Base-by-base conservation (phyloP, 2,888 invertebrate species). In the Parelbella ahira region DNA sequence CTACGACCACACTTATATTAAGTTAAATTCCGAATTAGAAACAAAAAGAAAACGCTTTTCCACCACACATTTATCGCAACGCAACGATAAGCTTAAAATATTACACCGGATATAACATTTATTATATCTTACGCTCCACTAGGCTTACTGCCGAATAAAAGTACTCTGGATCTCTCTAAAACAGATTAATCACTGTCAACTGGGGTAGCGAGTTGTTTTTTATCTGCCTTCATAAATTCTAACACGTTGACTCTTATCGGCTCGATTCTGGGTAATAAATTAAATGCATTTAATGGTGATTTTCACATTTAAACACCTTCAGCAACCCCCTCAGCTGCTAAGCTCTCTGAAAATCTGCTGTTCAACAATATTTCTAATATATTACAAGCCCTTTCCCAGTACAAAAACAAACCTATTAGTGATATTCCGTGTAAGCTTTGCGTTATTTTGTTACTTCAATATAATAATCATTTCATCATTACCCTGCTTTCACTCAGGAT, bases 71-170 rank as follows among this genome's bases (percentile, higher is more conserved):
- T 27, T 33, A 20, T 25, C 32, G 33, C 15, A 10, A 20, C 20
- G 29, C 9, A 23, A 21, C 29, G 30, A 39, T 39, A 32, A 32
- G 32, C 32, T 8, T 32, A 32, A 39, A 39, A 39, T 39, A 39
- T 39, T 32, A 39, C 39, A 12, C n/a, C 8, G 33, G 25, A 12
- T 39, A n/a, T 32, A 33, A 41, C 33, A 41, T 41, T 39, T 41
- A 41, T 41, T 41, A 41, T 33, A 41, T 41, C 32, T 27, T 19
- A 30, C 29, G 39, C 33, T 25, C 20, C 25, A 41, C 20, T 41
- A 41, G 39, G 33, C 33, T 10, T 19, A 32, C 21, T 32, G 9
- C 33, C 27, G 32, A 41, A 20, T 39, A 39, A 41, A 32, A 25
- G 12, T 38, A 9, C 18, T 13, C 32, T 12, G 33, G 24, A 27